These are phyloP conservation scores for Drosophila eohydei DNA, from an alignment of 2,888 invertebrate species.

Conservation along the genomic window DNA sequence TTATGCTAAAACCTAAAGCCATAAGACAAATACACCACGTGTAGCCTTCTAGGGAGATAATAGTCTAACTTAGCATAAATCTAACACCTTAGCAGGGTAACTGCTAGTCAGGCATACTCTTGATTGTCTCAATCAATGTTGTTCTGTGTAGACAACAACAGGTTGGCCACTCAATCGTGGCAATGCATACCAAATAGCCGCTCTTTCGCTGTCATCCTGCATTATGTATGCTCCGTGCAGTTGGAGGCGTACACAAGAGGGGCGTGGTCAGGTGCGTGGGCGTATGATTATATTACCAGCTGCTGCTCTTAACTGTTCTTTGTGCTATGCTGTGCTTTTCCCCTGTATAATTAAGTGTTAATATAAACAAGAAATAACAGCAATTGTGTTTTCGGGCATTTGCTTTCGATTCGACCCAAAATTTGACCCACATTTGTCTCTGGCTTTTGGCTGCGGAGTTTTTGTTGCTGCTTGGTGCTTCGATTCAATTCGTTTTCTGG, in stretches of 20 bases:
- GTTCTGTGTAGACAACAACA: slow-evolving; percentile 37
- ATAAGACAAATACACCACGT: neutral
- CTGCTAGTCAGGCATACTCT: neutral
- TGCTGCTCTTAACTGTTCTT: slow-evolving; percentile 25
- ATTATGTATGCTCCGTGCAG: neutral
- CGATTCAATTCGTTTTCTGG: slow-evolving; percentile 46
- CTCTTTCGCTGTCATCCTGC: slow-evolving; percentile 19
- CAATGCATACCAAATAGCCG: slow-evolving; percentile 36
- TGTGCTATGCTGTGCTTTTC: slow-evolving; percentile 8
- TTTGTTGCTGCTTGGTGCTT: slow-evolving; percentile 25
- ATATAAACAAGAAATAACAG: slow-evolving; percentile 57
- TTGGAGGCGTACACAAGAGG: neutral
- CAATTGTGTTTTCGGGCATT: slow-evolving; percentile 36
- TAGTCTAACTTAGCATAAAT: neutral
- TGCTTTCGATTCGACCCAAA: slow-evolving; percentile 43
- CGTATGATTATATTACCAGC: slow-evolving; percentile 6
- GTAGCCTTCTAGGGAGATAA: too few relatives aligned
- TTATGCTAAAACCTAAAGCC: neutral
- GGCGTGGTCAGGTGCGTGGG: slow-evolving; percentile 1
- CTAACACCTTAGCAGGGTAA: neutral
- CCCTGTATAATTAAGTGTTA: slow-evolving; percentile 35
- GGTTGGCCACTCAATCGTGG: slow-evolving; percentile 24
- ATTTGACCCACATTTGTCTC: slow-evolving; percentile 41
- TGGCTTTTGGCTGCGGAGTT: slow-evolving; percentile 17
- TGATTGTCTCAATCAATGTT: slow-evolving; percentile 6